phyloP scores from a whole-genome alignment of 2,888 invertebrate genomes.

The Oxyteleia sp. region DNA sequence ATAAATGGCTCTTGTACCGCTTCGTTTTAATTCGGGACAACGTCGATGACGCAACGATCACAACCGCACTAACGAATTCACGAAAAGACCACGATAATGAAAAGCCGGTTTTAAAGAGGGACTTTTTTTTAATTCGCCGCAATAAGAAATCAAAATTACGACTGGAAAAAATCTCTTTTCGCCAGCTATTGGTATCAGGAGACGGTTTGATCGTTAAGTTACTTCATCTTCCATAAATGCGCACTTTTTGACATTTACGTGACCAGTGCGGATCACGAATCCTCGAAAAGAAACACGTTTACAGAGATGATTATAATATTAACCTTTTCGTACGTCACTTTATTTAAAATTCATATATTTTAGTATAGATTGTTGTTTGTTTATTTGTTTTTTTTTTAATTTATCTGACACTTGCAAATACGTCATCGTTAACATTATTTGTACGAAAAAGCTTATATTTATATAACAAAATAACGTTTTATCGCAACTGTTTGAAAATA shows the following conservation, averaged over 20 bases:
- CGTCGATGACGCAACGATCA: slow-evolving; percentile 68
- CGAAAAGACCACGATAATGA: slow-evolving; percentile 68
- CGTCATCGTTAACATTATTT: slow-evolving; percentile 13
- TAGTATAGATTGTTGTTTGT: slow-evolving; percentile 11
- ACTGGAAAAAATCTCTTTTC: slow-evolving; percentile 41
- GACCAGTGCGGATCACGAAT: slow-evolving; percentile 18
- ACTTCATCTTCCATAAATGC: slow-evolving; percentile 36
- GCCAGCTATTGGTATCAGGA: slow-evolving; percentile 13
- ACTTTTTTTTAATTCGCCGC: slow-evolving; percentile 52
- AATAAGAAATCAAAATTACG: slow-evolving; percentile 60
- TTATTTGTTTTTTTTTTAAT: neutral
- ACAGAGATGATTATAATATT: slow-evolving; percentile 7
- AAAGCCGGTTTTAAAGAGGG: slow-evolving; percentile 69
- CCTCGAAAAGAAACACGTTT: no score
- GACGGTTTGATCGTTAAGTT: slow-evolving; percentile 13
- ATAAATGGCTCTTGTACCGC: slow-evolving; percentile 84
- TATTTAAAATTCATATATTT: slow-evolving; percentile 15
- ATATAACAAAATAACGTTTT: slow-evolving; percentile 35
- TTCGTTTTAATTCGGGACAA: slow-evolving; percentile 77
- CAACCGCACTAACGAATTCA: slow-evolving; percentile 58
- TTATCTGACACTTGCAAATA: neutral
- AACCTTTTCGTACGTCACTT: slow-evolving; percentile 44
- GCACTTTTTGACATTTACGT: slow-evolving; percentile 34
- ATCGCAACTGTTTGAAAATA: slow-evolving; percentile 21
- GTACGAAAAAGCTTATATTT: slow-evolving; percentile 39